phyloP scores from a whole-genome alignment of 2,797 vertebrate species.

The Pitangus sulphuratus region DNA sequence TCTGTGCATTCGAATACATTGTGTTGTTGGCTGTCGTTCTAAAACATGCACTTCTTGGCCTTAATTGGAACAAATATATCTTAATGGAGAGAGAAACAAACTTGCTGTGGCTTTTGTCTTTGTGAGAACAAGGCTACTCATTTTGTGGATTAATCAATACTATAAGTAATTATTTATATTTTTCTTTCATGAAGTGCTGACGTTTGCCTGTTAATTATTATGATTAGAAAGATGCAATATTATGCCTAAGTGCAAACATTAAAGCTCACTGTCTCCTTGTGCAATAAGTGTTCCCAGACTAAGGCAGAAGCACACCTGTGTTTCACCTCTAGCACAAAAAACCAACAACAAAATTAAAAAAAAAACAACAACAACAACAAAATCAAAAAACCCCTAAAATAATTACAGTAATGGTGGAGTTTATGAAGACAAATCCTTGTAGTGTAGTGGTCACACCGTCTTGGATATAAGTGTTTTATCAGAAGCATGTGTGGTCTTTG shows the following conservation, averaged over 20 bases:
- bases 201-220: conserved; percentile 63
- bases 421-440: neutral
- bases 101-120: conserved; percentile 30
- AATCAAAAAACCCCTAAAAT: neutral
- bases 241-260: neutral
- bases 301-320: neutral
- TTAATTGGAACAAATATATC: conserved; percentile 67
- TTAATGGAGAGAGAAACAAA: conserved; percentile 12
- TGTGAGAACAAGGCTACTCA: neutral
- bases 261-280: neutral
- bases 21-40: conserved; percentile 53
- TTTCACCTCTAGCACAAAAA: neutral
- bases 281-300: neutral
- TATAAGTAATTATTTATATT: conserved; percentile 67
- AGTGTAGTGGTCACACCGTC: neutral
- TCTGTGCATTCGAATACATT: conserved; percentile 33
- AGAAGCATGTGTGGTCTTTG: neutral
- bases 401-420: neutral
- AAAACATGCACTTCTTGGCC: conserved; percentile 58
- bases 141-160: conserved; percentile 65
- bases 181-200: conserved; percentile 38
- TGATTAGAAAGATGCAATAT: conserved; percentile 27
- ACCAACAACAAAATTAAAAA: neutral
- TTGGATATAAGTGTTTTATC: neutral
- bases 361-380: neutral